A percentile compares a stretch with the other conserved stretches of the same genome.
Conservation (phyloP, 2,113 vertebrate genomes). For the Columba janthina region DNA sequence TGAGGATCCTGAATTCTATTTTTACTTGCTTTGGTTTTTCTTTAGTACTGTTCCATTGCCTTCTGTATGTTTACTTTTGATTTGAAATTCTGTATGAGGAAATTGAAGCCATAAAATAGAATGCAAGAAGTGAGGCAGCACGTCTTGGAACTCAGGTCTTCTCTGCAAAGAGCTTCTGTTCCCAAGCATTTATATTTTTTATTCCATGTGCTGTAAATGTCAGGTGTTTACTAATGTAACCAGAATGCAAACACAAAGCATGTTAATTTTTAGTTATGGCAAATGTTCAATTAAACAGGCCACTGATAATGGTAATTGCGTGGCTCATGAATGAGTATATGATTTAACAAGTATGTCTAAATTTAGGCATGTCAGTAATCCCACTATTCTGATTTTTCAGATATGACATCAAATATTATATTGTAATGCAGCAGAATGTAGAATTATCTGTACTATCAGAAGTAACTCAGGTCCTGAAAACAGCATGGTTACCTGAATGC, state of each 20-base stretch:
- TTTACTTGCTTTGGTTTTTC: background rate
- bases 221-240: background rate
- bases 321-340: background rate
- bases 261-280: background rate
- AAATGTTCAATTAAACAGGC: background rate
- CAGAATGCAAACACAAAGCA: background rate
- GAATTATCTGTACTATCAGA: background rate
- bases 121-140: background rate
- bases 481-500: background rate
- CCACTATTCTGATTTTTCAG: background rate
- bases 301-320: background rate
- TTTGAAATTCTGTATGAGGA: background rate
- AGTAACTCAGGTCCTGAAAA: background rate
- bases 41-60: background rate
- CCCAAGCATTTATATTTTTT: background rate
- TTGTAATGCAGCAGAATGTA: background rate
- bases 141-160: background rate
- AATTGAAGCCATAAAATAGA: background rate
- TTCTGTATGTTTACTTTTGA: background rate
- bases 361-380: background rate
- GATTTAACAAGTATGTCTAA: background rate
- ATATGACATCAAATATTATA: background rate
- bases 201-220: background rate
- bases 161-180: background rate
- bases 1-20: background rate